Percentiles rank a stretch among this genome's conserved stretches.
phyloP scores from a whole-genome alignment of 1,140 invertebrate genomes.

The Sogatella furcifera region DNA sequence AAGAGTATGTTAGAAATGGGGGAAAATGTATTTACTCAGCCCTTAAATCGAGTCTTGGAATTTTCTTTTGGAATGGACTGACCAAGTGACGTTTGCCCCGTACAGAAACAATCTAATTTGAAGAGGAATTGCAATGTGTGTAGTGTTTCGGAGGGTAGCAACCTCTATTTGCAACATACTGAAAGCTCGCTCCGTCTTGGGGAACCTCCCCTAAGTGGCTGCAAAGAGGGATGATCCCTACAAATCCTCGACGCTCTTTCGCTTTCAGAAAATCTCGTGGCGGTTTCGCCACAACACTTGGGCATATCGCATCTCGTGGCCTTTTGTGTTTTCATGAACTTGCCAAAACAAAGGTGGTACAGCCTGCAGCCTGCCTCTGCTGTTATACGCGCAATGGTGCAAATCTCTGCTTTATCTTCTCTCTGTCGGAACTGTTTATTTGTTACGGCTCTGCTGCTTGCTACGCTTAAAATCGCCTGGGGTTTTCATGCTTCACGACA shows the following conservation, averaged over 20 bases:
- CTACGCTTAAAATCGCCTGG: too few species aligned
- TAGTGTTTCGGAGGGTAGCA: not conserved
- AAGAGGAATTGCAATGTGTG: not conserved
- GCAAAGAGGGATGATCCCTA: constrained; percentile 1
- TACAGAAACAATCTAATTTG: not conserved
- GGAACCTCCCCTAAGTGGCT: not conserved
- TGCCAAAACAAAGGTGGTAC: not conserved
- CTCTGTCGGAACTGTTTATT: too few species aligned
- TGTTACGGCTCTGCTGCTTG: too few species aligned
- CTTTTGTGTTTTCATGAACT: not conserved
- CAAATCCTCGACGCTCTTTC: not conserved
- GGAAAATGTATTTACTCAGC: too few species aligned
- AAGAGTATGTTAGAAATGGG: too few species aligned
- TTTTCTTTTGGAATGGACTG: too few species aligned
- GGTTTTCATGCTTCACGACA: too few species aligned
- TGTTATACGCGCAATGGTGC: too few species aligned
- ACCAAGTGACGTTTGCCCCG: not conserved
- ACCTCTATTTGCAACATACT: not conserved
- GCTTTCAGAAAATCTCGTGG: not conserved
- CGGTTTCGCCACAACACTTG: not conserved
- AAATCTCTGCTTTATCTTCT: too few species aligned
- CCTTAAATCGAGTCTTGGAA: too few species aligned
- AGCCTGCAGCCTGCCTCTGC: too few species aligned
- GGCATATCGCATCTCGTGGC: not conserved
- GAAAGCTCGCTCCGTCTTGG: not conserved